Evolutionary conservation across 2,797 vertebrate genomes (phyloP), one percentile per base, ranked within the genome.

Genomic region (Chaetodon trifasciatus): DNA sequence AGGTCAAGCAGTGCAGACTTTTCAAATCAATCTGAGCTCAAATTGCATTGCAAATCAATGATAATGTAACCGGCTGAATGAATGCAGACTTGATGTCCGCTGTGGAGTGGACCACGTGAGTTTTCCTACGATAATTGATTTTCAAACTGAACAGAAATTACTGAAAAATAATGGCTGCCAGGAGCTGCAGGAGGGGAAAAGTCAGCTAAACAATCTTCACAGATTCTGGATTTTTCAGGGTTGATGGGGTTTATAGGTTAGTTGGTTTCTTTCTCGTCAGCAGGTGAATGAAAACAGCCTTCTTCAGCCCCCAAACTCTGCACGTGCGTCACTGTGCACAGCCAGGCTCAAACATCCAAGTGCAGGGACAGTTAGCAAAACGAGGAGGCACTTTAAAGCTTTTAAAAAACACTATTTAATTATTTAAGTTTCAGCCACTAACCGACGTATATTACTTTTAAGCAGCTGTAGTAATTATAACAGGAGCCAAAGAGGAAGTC

Each of bases 1-100:
- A 52, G 49, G 57, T 62, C 44, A 68, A 12, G 37, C 69, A 53
- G 24, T 8, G 23, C 16, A 17, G 35, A 50, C 37, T 72, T 58
- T 40, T 49, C 4, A 17, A 39, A 73, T 64, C 60, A 37, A 32
- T 74, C 60, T 46, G 60, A 40, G 32, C 21, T 39, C 21, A 39
- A 58, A 37, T 21, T 61, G n/a, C n/a, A 9, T 28, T 15, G 6
- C 42, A 10, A 53, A 53, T 47, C 24, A 46, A 6, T 23, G 32
- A 40, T 28, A 24, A 37, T 28, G 21, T 24, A 60, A 35, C 21
- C 5, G 19, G 24, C 6, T 52, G 44, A 35, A 32, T 24, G 2
- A 23, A 24, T 16, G 65, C 39, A 46, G 49, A 47, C 47, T 9
- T 53, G 19, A 24, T 39, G 21, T 53, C 6, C 55, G 3, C 11